Evolutionary conservation across 2,797 vertebrate species (phyloP), one percentile per base, ranked within the genome.

Genomic region (Clamator glandarius): DNA sequence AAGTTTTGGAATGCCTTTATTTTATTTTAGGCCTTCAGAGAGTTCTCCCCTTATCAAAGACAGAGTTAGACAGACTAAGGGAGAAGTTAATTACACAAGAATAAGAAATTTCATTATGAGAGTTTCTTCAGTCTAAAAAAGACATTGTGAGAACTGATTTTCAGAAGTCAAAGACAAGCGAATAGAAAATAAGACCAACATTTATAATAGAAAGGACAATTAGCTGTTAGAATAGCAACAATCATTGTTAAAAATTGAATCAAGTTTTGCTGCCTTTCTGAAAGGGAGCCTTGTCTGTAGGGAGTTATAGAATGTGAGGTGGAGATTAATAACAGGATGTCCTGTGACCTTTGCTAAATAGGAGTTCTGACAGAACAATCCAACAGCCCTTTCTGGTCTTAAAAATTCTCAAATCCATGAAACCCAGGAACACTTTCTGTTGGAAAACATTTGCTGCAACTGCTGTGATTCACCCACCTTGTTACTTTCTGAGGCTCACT

Each of bases 401-500:
- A 75, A 92, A 96, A 28, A 5, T n/a, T n/a, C 59, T 35, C 5
- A 3, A 90, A 87, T 57, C 50, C 54, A 33, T 11, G 50, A 88
- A 92, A 80, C 87, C 64, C 85, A 48, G 84, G 50, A 93, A 77
- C 70, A 68, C 44, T 85, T 95, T 84, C 82, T 93, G 81, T 70
- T 94, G 86, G 84, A 91, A 93, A 83, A 95, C 68, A 67, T 95
- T 96, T 95, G 74, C 92, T 95, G 90, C 81, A 92, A 61, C 76
- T 95, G 92, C 94, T 96, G 94, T 96, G 94, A 97, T 96, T 96
- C 95, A 92, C 89, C 84, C 59, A 96, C 89, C 84, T 93, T 95
- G 92, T 91, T 93, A 26, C 88, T 97, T 94, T 96, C 97, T 68
- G 79, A 79, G 89, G 91, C 91, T 97, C 94, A 86, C 94, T 93